These are phyloP conservation scores for Tonatia bakeri DNA, from an alignment of 2,113 vertebrate genomes.

Conservation along the genomic window DNA sequence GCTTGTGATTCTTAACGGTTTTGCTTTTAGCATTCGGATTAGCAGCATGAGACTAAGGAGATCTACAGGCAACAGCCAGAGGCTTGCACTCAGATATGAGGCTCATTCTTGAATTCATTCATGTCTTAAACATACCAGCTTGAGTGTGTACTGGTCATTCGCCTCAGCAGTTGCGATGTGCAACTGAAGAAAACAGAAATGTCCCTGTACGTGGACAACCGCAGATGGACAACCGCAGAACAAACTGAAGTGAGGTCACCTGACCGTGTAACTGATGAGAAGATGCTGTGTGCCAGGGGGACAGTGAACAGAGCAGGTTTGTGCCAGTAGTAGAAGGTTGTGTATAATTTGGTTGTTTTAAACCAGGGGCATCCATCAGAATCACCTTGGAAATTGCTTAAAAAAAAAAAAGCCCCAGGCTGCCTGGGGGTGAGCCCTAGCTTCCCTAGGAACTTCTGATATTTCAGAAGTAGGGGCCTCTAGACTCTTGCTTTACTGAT, in stretches of 20 bases:
- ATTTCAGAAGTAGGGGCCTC: background rate
- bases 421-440: background rate
- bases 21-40: background rate
- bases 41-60: background rate
- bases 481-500: background rate
- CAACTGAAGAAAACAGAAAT: background rate
- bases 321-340: background rate
- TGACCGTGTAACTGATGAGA: background rate
- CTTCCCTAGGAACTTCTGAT: background rate
- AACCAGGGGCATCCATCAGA: background rate
- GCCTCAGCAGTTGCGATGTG: rapidly evolving
- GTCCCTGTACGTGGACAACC: background rate
- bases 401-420: background rate
- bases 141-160: background rate
- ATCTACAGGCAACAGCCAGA: background rate
- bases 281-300: background rate
- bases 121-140: background rate
- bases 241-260: background rate
- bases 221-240: rapidly evolving
- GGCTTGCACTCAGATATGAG: background rate
- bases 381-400: background rate
- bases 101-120: background rate
- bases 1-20: background rate
- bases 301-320: too few relatives aligned
- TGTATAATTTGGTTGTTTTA: background rate